Evolutionary conservation across 2,888 invertebrate genomes (phyloP).

Genomic region (Drosophila tanythrix): DNA sequence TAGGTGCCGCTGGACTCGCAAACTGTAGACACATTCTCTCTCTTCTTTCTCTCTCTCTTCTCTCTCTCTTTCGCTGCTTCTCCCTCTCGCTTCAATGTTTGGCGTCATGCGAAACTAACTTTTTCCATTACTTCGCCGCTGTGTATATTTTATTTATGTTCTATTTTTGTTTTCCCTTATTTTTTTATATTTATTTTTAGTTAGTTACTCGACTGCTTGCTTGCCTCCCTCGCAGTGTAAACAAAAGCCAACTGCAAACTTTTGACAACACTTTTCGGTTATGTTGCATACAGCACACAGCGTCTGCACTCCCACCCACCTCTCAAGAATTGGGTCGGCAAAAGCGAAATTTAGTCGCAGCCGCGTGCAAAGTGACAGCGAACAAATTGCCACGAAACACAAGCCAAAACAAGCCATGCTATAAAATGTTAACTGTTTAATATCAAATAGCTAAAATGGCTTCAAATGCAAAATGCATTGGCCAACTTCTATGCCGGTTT

Average conservation of each 20-base stretch:
- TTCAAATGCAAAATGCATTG: constrained; percentile 27
- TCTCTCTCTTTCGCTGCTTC: neutral
- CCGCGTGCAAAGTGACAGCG: constrained; percentile 78
- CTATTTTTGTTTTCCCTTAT: constrained; percentile 70
- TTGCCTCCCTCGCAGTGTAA: constrained; percentile 49
- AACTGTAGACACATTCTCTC: constrained; percentile 17
- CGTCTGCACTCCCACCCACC: neutral
- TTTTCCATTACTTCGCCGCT: constrained; percentile 79
- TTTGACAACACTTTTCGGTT: constrained; percentile 74
- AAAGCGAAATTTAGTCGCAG: constrained; percentile 77
- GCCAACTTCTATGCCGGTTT: constrained; percentile 38
- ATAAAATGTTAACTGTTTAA: constrained; percentile 40
- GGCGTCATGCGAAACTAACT: constrained; percentile 76
- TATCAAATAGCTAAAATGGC: constrained; percentile 28
- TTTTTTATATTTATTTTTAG: constrained; percentile 61
- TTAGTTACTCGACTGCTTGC: constrained; percentile 68
- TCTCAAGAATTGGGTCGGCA: constrained; percentile 69
- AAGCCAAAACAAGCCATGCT: constrained; percentile 49
- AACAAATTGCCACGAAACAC: constrained; percentile 74
- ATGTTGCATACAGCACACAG: constrained; percentile 46
- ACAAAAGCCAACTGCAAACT: constrained; percentile 78
- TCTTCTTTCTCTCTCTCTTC: neutral
- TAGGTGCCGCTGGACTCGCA: constrained; percentile 52
- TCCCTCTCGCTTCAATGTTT: neutral
- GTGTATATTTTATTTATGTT: constrained; percentile 76